phyloP scores from a whole-genome alignment of 2,888 invertebrate species.

The Drosophila austrosaltans region DNA sequence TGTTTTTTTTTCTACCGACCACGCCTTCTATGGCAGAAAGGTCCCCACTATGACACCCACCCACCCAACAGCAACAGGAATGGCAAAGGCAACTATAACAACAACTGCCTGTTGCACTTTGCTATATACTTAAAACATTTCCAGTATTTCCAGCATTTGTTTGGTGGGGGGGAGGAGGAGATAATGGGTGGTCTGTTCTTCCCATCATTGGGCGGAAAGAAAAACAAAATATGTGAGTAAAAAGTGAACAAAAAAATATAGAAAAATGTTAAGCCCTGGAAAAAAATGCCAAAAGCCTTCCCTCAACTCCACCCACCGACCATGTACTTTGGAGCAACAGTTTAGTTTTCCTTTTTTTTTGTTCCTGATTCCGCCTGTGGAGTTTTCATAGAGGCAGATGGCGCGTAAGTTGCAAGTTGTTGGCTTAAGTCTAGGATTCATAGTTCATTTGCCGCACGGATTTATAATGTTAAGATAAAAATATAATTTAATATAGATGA shows the following conservation, averaged over 20 bases:
- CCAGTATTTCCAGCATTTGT: constrained; percentile 44
- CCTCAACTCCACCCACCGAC: constrained; percentile 29
- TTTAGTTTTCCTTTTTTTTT: constrained; percentile 48
- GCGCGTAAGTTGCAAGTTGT: constrained; percentile 2
- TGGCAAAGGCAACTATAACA: constrained; percentile 50
- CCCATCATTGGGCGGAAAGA: constrained; percentile 11
- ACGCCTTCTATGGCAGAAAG: constrained; percentile 43
- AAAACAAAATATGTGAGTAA: constrained; percentile 13
- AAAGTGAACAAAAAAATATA: constrained; percentile 22
- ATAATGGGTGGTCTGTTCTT: not conserved
- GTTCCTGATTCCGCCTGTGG: constrained; percentile 17
- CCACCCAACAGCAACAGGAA: constrained; percentile 8
- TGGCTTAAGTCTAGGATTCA: not conserved
- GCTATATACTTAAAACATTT: constrained; percentile 63
- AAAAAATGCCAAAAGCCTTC: constrained; percentile 50
- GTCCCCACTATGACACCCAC: constrained; percentile 30
- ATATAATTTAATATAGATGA: no score
- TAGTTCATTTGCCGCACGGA: not conserved
- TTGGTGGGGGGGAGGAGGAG: not conserved
- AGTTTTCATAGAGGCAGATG: constrained; percentile 13
- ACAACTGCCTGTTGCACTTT: constrained; percentile 75
- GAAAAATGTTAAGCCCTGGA: constrained; percentile 36
- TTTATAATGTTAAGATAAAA: not conserved
- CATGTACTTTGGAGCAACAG: constrained; percentile 40
- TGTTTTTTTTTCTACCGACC: constrained; percentile 31